Evolutionary conservation across 1,140 invertebrate species (phyloP).

Genomic region (Drosophila takahashii): DNA sequence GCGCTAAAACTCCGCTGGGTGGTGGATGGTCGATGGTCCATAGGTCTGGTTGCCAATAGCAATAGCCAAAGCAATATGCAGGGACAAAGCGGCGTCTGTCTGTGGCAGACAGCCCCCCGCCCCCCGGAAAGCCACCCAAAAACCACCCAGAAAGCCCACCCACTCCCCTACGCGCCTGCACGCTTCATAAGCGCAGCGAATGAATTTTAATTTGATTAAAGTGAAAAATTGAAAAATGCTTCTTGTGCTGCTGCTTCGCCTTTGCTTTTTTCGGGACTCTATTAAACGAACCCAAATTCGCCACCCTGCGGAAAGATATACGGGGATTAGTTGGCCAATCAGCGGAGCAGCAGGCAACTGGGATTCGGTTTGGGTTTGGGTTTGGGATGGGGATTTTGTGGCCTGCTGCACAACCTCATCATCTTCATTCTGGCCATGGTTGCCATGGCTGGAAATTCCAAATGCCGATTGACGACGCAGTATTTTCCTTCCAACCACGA

Average conservation of each 20-base stretch:
- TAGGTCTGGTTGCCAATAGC: constrained; percentile 47
- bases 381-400: constrained; percentile 56
- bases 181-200: constrained; percentile 82
- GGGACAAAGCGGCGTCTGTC: constrained; percentile 46
- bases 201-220: constrained; percentile 84
- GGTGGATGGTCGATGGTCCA: constrained; percentile 18
- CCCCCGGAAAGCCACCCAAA: not conserved
- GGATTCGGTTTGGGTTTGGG: constrained; percentile 1
- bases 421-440: constrained; percentile 30
- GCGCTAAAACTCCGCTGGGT: constrained; percentile 29
- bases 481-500: not conserved
- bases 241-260: not conserved
- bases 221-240: constrained; percentile 78
- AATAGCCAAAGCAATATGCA: constrained; percentile 51
- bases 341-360: constrained; percentile 36
- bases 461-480: constrained; percentile 49
- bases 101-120: constrained; percentile 19
- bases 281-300: constrained; percentile 5
- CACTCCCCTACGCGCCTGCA: constrained; percentile 33
- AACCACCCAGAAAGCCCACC: not conserved
- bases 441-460: constrained; percentile 67
- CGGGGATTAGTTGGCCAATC: constrained; percentile 75
- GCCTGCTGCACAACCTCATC: constrained; percentile 55
- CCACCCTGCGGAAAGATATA: constrained; percentile 38
- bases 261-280: not conserved